Base-by-base conservation (phyloP, 1,140 invertebrate species). In the Brachystomella parvula region DNA sequence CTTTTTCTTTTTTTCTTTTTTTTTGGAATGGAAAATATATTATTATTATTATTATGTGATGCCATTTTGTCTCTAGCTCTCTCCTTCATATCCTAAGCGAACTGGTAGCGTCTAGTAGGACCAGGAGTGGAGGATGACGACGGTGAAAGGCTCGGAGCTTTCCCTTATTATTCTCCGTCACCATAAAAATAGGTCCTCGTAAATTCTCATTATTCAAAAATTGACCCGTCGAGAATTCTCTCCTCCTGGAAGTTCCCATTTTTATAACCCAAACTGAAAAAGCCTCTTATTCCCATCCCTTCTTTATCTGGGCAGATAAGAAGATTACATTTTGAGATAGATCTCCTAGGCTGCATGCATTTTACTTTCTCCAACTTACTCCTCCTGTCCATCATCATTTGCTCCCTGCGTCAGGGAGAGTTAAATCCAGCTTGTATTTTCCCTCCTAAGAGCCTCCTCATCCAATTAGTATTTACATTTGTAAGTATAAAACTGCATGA, bases 121-220 rank as follows among this genome's bases (percentile, higher is more conserved):
- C 33, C 33, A 61, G 33, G 35, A 2, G 21, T 32, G 33, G 30
- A n/a, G 29, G n/a, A 63, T 17, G 28, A 49, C 24, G 39, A 2
- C 15, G 32, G 60, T 28, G 2, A 47, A 47, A n/a, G 35, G 44
- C 21, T 24, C 49, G 12, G 12, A 53, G 15, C 21, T 57, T 61
- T 39, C 53, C 29, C 66, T 63, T 32, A 56, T 31, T 64, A 65
- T 69, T 66, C 65, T 35, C 64, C 61, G 68, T 66, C 68, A 66
- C 64, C 65, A 70, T 70, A 64, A 70, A 53, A 70, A 70, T 70
- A 57, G 47, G 32, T 58, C 61, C 65, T 71, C 69, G 66, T 71
- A 71, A 71, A 71, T 71, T 67, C 65, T 71, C 66, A 71, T 71
- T 71, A 71, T 71, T 71, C 69, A 71, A 71, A 71, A 71, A 71